Evolutionary conservation across 2,888 invertebrate species (phyloP), one percentile per base, ranked within the genome.

Genomic region (Hydraecia micacea): DNA sequence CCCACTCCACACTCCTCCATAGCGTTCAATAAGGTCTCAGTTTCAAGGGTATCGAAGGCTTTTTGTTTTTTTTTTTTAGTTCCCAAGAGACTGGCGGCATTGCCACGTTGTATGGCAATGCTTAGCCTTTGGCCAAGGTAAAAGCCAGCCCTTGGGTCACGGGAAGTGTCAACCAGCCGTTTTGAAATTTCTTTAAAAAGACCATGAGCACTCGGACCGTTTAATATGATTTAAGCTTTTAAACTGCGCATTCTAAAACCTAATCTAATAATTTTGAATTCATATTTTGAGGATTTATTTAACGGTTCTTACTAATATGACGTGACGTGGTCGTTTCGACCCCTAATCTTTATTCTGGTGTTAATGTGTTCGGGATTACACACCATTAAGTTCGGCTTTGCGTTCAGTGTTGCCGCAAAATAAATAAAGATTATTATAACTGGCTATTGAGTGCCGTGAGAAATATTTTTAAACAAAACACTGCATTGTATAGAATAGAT

Each of bases 381-480:
- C 93, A 91, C 95, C 96, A 96, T 96, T 96, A 94, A 93, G 91
- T 93, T 91, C 89, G 92, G 91, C 92, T 90, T 91, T 91, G 91
- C 92, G 90, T 91, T 90, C 85, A 90, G 90, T 90, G 92, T 90
- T 91, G 93, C 94, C 94, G 91, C 94, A 94, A 92, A 95, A 96
- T 96, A 96, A 96, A 96, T 96, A 96, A 94, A 94, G 96, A 95
- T 96, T 95, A 96, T 92, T 92, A 90, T 92, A 94, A 94, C 92
- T 91, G 88, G 85, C 87, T 85, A 86, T 89, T 94, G 94, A 96
- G 95, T 95, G 94, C 90, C 95, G 96, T 96, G 96, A 92, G 96
- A 96, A 94, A 91, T 88, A 89, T 84, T 86, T 85, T 85, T 83
- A 88, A 90, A 92, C 91, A 90, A 90, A 91, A 86, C 75, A 74